Conservation (phyloP, 2,888 invertebrate species). For the Xestia ashworthii region DNA sequence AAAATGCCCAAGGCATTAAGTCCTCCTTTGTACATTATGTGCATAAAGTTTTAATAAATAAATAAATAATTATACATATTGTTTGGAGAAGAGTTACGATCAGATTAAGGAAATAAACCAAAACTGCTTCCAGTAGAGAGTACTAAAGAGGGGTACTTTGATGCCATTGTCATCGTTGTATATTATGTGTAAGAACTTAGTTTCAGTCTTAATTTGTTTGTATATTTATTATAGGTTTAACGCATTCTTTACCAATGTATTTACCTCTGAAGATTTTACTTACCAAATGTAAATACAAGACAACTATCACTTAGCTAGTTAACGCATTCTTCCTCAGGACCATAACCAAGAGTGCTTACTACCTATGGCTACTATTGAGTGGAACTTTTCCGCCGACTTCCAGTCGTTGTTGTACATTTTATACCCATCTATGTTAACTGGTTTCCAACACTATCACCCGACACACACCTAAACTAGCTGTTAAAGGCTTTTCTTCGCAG, state of each 20-base stretch:
- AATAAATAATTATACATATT: too few species aligned
- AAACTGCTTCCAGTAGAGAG: too few species aligned
- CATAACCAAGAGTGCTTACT: constrained; percentile 15
- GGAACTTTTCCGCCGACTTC: constrained; percentile 78
- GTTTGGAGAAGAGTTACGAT: too few species aligned
- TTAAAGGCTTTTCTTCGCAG: constrained; percentile 1
- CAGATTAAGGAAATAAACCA: too few species aligned
- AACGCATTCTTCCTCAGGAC: constrained; percentile 6
- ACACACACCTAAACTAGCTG: background rate
- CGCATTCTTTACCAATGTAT: background rate
- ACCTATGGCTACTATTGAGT: constrained; percentile 53
- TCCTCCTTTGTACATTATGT: too few species aligned
- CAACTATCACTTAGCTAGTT: constrained; percentile 9
- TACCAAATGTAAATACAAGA: constrained; percentile 6
- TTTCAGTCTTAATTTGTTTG: background rate
- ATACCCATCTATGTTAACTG: constrained; percentile 56
- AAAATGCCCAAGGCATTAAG: too few species aligned
- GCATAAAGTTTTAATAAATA: too few species aligned
- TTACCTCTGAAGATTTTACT: background rate
- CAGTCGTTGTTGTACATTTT: constrained; percentile 42
- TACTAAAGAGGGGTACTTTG: too few species aligned
- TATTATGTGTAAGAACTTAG: background rate
- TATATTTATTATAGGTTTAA: background rate
- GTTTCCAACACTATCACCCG: constrained; percentile 25
- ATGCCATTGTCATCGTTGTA: background rate